These are phyloP conservation scores for Cheumatopsyche charites DNA, from an alignment of 1,140 invertebrate species.

Conservation along the genomic window DNA sequence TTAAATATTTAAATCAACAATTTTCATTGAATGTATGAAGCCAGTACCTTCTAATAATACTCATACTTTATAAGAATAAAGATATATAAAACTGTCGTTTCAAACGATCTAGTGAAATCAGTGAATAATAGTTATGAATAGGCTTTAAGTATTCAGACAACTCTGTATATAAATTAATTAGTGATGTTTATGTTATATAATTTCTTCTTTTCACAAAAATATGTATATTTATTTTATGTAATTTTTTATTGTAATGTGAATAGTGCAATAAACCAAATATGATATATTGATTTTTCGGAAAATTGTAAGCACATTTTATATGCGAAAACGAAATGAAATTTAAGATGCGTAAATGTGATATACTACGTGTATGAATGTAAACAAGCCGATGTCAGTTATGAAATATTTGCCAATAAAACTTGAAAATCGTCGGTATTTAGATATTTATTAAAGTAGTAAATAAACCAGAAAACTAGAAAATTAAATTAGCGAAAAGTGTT, in stretches of 20 bases:
- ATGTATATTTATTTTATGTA: conserved; percentile 27
- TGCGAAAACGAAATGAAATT: conserved; percentile 1
- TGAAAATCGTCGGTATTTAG: conserved; percentile 43
- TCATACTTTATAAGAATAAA: conserved; percentile 29
- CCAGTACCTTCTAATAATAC: conserved; percentile 47
- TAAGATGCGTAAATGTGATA: background rate
- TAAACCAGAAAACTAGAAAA: conserved; percentile 30
- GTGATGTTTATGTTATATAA: conserved; percentile 22
- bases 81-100: conserved; percentile 38
- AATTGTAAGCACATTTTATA: conserved; percentile 26
- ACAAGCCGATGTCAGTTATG: conserved; percentile 28
- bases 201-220: conserved; percentile 23
- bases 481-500: conserved; percentile 39
- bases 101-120: conserved; percentile 39
- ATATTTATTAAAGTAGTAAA: conserved; percentile 44
- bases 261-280: conserved; percentile 49
- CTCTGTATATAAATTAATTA: conserved; percentile 33
- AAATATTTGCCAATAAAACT: conserved; percentile 45
- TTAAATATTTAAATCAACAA: conserved; percentile 24
- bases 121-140: conserved; percentile 25
- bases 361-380: background rate
- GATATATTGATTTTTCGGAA: conserved; percentile 36
- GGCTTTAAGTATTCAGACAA: conserved; percentile 6
- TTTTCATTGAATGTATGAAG: conserved; percentile 39
- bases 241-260: conserved; percentile 17